A percentile compares a stretch with the other conserved stretches of the same genome.
These are phyloP conservation scores for Steinernema scapterisci DNA, from an alignment of 2,888 invertebrate species.

Conservation along the genomic window DNA sequence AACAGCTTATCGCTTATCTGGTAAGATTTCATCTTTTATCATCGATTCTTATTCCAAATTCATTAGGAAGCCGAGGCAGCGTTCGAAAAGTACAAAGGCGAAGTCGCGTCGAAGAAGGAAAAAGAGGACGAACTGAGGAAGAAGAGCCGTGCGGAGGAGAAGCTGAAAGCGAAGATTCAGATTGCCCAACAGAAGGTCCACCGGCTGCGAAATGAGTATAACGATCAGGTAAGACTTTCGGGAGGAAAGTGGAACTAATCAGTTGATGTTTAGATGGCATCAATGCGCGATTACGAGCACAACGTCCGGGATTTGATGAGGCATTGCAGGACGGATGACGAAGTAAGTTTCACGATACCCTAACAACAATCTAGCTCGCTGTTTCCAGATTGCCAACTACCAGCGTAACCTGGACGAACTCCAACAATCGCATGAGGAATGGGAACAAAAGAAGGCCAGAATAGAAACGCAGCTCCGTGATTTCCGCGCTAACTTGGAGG, in stretches of 20 bases:
- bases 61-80: conserved; percentile 16
- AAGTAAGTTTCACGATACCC: background rate
- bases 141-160: conserved; percentile 37
- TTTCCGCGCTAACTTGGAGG: conserved; percentile 27
- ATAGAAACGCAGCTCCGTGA: background rate
- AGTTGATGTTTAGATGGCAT: too few relatives aligned
- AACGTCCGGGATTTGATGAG: background rate
- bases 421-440: conserved; percentile 21
- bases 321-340: background rate
- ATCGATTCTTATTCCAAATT: too few relatives aligned
- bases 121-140: background rate
- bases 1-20: background rate
- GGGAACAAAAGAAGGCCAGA: conserved; percentile 34
- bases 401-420: background rate
- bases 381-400: background rate
- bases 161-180: conserved; percentile 41
- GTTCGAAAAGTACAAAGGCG: background rate
- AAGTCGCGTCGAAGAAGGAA: background rate
- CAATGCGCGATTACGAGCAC: background rate
- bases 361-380: background rate
- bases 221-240: conserved; percentile 23
- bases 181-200: too few relatives aligned
- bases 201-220: background rate
- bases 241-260: too few relatives aligned
- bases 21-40: too few relatives aligned